A percentile compares a stretch with the other conserved stretches of the same genome.
Conservation (phyloP, 1,140 invertebrate genomes). For the Parapsyche elsis region DNA sequence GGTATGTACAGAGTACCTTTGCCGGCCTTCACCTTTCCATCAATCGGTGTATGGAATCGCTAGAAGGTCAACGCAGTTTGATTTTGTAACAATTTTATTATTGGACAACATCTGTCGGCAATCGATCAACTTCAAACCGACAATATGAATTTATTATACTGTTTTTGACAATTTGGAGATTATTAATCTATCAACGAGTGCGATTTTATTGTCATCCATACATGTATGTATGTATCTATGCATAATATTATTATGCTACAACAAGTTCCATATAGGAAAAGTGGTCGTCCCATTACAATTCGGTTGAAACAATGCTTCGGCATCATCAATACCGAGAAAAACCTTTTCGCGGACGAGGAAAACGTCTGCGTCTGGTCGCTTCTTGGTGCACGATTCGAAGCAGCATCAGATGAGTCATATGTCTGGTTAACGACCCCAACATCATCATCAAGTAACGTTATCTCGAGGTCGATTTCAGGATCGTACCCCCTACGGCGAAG, state of each 20-base stretch:
- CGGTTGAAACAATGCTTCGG: not conserved
- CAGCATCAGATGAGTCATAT: not conserved
- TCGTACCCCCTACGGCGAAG: not conserved
- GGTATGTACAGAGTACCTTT: too few relatives aligned
- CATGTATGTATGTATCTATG: not conserved
- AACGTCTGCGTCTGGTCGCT: not conserved
- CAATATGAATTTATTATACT: not conserved
- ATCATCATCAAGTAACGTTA: not conserved
- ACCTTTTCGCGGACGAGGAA: slow-evolving; percentile 3
- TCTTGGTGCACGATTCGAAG: not conserved
- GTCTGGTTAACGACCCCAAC: not conserved
- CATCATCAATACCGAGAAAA: not conserved
- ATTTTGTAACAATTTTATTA: slow-evolving; percentile 8
- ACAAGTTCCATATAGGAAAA: too few relatives aligned
- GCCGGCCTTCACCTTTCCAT: slow-evolving; percentile 1
- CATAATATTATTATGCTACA: too few relatives aligned
- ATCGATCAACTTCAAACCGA: not conserved
- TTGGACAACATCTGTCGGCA: not conserved
- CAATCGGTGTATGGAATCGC: not conserved
- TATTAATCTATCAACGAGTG: slow-evolving; percentile 12
- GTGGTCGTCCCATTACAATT: too few relatives aligned
- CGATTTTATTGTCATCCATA: slow-evolving; percentile 3
- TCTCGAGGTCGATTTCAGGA: not conserved
- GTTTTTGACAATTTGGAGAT: not conserved
- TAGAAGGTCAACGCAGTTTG: not conserved